These are phyloP conservation scores for Meleagris gallopavo DNA, from an alignment of 2,113 vertebrate species.

Conservation along the genomic window DNA sequence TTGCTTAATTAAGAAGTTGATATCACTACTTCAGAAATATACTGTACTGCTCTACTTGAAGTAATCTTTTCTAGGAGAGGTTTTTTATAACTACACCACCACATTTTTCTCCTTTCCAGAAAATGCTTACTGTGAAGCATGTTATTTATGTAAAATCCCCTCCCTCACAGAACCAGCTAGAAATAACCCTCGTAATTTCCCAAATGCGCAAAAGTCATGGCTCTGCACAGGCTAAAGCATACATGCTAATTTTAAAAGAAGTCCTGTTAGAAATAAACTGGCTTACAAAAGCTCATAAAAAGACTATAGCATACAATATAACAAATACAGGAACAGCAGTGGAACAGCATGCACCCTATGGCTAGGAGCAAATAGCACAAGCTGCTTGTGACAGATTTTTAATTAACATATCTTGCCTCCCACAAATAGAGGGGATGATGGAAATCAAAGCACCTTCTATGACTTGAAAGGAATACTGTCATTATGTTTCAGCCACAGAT, in stretches of 20 bases:
- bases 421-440: neutral
- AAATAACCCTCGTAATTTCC: neutral
- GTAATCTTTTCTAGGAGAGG: neutral
- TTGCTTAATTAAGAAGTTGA: neutral
- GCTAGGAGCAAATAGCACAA: constrained; percentile 55
- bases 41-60: neutral
- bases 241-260: constrained; percentile 10
- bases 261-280: neutral
- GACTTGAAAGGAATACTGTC: neutral
- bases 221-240: neutral
- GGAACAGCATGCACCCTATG: neutral
- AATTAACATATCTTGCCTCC: constrained; percentile 51
- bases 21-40: neutral
- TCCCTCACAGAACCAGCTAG: neutral
- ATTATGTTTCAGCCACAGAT: neutral
- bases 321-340: neutral
- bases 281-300: constrained; percentile 17
- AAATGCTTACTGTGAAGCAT: neutral
- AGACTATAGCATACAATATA: neutral
- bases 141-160: neutral
- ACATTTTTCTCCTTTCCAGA: neutral
- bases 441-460: constrained; percentile 23
- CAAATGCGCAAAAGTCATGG: neutral
- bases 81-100: neutral
- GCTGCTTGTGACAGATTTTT: constrained; percentile 59